Base-by-base conservation (phyloP, 2,113 vertebrate species). In the Calidris pugnax region DNA sequence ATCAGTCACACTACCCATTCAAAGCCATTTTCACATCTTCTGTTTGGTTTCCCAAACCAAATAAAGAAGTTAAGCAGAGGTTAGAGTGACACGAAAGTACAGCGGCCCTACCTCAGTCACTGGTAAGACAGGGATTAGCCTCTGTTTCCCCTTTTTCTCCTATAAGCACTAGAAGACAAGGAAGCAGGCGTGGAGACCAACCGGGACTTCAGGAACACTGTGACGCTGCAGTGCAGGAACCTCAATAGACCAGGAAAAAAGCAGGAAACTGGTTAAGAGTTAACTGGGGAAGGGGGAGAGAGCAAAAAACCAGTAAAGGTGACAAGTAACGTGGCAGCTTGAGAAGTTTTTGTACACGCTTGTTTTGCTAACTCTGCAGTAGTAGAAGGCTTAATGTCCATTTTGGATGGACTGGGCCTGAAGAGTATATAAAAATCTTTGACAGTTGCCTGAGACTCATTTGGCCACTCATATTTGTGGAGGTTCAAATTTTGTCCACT, bases 291-390 rank as follows among this genome's bases (percentile, higher is more conserved):
- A 20, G 2, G 6, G 4, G 33, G 14, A 30, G 28, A 14, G 17
- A 1, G 1, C 15, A 41, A 45, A 23, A 62, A 57, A 57, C 1
- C 24, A 18, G 32, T 51, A 4, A 64, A 69, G 9, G 23, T 32
- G 32, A 57, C 18, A 22, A 48, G 20, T 75, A 35, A 56, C 0
- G 0, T 16, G 48, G 28, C 10, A 62, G 41, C 28, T 60, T 23
- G 26, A 57, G 11, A 26, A 20, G 12, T 7, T 63, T 89, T 45
- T 13, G 7, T 19, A 33, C 9, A 3, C 10, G 8, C 7, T 71
- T 57, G 12, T 39, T 87, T 81, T 35, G 35, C 39, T 45, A 55
- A 33, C 24, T 53, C 9, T 18, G n/a, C 9, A 27, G 56, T 27
- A 59, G 43, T 5, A 32, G 14, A 2, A 5, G 20, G 27, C 23